Evolutionary conservation across 1,140 invertebrate species (phyloP).

Genomic region (Ctenoplectra terminalis): DNA sequence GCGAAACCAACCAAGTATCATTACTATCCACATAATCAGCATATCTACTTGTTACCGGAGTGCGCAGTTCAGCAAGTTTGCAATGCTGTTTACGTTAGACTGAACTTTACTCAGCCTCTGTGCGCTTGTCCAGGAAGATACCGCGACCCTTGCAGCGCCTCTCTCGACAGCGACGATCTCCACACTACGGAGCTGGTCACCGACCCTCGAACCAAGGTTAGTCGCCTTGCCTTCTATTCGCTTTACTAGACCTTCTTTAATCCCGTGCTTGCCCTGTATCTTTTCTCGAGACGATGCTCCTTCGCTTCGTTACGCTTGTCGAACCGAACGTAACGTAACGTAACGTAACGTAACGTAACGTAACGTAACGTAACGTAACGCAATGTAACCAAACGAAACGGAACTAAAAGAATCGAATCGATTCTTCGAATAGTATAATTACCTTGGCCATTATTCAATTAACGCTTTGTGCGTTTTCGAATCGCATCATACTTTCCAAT

Average conservation of each 20-base stretch:
- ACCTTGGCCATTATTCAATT: background rate
- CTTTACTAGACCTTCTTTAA: background rate
- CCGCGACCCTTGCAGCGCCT: slow-evolving; percentile 94
- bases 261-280: background rate
- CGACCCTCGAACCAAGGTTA: slow-evolving; percentile 91
- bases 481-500: background rate
- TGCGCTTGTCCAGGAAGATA: slow-evolving; percentile 94
- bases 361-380: background rate
- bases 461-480: background rate
- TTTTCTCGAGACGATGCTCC: background rate
- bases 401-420: background rate
- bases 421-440: background rate
- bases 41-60: slow-evolving; percentile 94
- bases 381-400: background rate
- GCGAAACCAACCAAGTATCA: slow-evolving; percentile 95
- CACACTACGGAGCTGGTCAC: slow-evolving; percentile 95
- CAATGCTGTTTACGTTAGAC: slow-evolving; percentile 94
- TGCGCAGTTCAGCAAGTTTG: slow-evolving; percentile 97
- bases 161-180: slow-evolving; percentile 93
- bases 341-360: background rate
- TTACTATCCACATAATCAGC: slow-evolving; percentile 96
- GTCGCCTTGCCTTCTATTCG: slow-evolving; percentile 27
- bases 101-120: slow-evolving; percentile 96
- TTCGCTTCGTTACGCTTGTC: background rate
- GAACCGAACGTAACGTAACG: background rate